Base-by-base conservation (phyloP, 2,113 vertebrate species). In the Muntiacus reevesi region DNA sequence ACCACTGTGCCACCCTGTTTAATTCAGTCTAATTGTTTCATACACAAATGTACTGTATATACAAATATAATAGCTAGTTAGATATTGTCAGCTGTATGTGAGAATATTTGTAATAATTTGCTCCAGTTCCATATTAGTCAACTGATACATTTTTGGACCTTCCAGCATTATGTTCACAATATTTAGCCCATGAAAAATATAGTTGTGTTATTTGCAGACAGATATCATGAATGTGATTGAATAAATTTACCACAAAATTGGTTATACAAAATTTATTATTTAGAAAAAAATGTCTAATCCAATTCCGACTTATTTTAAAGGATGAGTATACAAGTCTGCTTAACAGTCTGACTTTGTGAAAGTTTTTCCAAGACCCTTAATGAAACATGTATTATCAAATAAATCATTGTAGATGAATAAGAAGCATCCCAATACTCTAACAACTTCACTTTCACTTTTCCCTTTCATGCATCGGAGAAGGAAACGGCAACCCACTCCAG, bases 161-260 rank as follows among this genome's bases (percentile, higher is more conserved):
- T 45, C 87, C 85, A 64, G 21, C 47, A 47, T 84, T 62, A 25
- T 55, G 28, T 85, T 97, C 62, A 85, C 40, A 79, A 87, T 28
- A 57, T 67, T 93, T 92, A 94, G 50, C 74, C 52, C 55, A 45
- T 87, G 64, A 52, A 74, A 97, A 87, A 87, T 71, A 40, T 33
- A 88, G 91, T 76, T 43, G 47, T 6, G 8, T 83, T 95, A 95
- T 91, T 96, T 97, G 52, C 60, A 97, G 82, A 94, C 59, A 88
- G 91, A 88, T 86, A 54, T 83, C 55, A 87, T 87, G 23, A 76
- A 40, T 16, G 30, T 60, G 88, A 81, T 85, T 92, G 79, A 94
- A 76, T 92, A 92, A 79, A 97, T 81, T 92, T 64, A 94, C 23
- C 93, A 27, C 50, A 11, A 89, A 94, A 86, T 33, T 97, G 60